Base-by-base conservation (phyloP, 2,113 vertebrate genomes). In the Hemiscyllium ocellatum region DNA sequence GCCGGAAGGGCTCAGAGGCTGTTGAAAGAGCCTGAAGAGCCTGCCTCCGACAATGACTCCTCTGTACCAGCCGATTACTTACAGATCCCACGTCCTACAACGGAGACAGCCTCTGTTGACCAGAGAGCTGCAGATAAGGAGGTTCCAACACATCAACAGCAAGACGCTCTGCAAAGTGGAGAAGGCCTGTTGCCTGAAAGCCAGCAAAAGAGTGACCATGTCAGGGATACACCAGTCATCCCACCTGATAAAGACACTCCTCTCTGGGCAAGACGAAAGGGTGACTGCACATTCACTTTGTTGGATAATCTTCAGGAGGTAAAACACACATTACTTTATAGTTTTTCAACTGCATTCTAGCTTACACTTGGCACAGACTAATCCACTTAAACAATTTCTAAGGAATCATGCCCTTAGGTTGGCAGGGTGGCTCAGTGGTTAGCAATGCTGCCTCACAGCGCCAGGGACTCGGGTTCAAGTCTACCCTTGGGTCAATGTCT, bases 1-100 rank as follows among this genome's bases (percentile, higher is more conserved):
- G 95, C 85, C 96, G 56, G 72, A 95, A 97, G 97, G 2, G 50
- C 52, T 0, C 65, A 52, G 91, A 96, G 95, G 47, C 94, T 5
- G 22, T 37, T 93, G 61, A 22, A 50, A 26, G 42, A 72, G 22
- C 13, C 20, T 26, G 68, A 72, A 7, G 94, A 52, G 12, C 68
- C 13, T 13, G 33, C 87, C 26, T 29, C 50, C 33, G 26, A 90
- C 50, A 61, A 29, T 56, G 52, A 90, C 13, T 17, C 87, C 13
- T 65, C 87, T 61, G 56, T 3, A 29, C 93, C 47, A 24, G 47
- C 68, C 10, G 20, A n/a, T 66, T 8, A 37, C 89, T 22, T 37
- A 93, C 89, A 66, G 94, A 33, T 26, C 29, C 69, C 66, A 29
- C 42, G 29, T 70, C 37, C 66, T 10, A 22, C 89, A 13, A 12